A percentile compares a stretch with the other conserved stretches of the same genome.
These are phyloP conservation scores for Myxocyprinus asiaticus DNA, from an alignment of 2,113 vertebrate genomes.

Conservation along the genomic window DNA sequence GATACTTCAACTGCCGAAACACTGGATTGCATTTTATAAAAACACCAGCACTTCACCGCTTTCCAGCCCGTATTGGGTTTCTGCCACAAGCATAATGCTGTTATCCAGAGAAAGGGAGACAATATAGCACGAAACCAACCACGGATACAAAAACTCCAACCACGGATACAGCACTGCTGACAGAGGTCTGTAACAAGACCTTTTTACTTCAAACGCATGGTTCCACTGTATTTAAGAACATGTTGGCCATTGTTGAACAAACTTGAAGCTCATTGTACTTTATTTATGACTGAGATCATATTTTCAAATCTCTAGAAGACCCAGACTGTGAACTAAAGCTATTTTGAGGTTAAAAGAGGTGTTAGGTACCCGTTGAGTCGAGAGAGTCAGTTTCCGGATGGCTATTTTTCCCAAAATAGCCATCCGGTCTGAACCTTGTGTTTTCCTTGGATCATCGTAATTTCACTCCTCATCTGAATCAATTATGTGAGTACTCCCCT, in stretches of 20 bases:
- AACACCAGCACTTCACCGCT: conserved; percentile 53
- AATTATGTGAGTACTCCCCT: conserved; percentile 75
- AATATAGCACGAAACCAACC: not conserved
- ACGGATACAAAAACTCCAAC: conserved; percentile 25
- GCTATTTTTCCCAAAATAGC: no score
- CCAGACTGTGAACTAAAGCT: conserved; percentile 3
- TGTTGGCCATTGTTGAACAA: not conserved
- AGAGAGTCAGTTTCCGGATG: no score
- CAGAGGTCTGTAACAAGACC: not conserved
- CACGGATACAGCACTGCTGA: not conserved
- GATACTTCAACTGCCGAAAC: conserved; percentile 63
- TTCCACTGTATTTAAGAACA: not conserved
- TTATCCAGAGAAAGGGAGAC: conserved; percentile 6
- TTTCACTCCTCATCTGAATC: conserved; percentile 74
- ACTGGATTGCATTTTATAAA: conserved; percentile 66
- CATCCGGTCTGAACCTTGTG: conserved; percentile 25
- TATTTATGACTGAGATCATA: not conserved
- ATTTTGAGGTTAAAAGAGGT: conserved; percentile 27
- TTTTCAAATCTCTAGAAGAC: not conserved
- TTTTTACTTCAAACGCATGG: conserved; percentile 21
- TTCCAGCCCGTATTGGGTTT: conserved; percentile 60
- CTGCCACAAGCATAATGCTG: conserved; percentile 49
- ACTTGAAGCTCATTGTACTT: not conserved
- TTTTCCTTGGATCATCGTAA: conserved; percentile 64
- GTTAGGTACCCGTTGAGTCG: conserved; percentile 3